Evolutionary conservation across 2,797 vertebrate species (phyloP).

Genomic region (Lycodopsis pacificus): DNA sequence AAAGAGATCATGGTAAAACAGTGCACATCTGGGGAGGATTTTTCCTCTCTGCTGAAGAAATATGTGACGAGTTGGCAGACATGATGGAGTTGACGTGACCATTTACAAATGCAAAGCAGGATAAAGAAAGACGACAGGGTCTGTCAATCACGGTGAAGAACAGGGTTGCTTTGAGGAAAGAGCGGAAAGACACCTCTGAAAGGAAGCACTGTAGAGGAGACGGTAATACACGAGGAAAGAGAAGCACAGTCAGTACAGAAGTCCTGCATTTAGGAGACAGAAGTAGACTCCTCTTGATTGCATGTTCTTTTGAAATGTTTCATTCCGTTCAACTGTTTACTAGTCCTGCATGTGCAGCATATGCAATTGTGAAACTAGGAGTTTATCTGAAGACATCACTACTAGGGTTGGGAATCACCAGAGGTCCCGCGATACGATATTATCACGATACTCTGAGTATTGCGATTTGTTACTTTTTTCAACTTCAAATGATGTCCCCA

Average conservation of each 20-base stretch:
- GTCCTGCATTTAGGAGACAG: conserved; percentile 7
- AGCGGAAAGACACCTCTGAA: conserved; percentile 41
- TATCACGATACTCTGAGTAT: no score
- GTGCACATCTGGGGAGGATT: neutral
- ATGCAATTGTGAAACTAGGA: neutral
- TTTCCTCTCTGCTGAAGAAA: neutral
- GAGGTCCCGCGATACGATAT: no score
- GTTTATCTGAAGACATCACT: no score
- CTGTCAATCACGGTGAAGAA: conserved; percentile 18
- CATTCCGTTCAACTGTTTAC: conserved; percentile 76
- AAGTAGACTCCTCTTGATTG: conserved; percentile 13
- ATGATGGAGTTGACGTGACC: neutral
- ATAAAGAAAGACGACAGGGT: conserved; percentile 6
- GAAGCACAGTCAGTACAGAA: conserved; percentile 1
- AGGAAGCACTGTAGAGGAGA: conserved; percentile 45
- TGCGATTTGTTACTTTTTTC: no score
- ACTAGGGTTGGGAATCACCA: no score
- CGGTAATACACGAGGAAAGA: conserved; percentile 9
- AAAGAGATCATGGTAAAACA: neutral
- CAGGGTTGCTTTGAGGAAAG: conserved; percentile 30
- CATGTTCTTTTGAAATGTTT: conserved; percentile 55
- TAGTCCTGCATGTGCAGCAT: conserved; percentile 63
- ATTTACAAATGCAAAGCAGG: neutral
- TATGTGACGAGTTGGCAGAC: neutral
- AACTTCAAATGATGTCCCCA: no score